Conservation (phyloP, 64 coral and sea anemone species). For the Montipora sp. region DNA sequence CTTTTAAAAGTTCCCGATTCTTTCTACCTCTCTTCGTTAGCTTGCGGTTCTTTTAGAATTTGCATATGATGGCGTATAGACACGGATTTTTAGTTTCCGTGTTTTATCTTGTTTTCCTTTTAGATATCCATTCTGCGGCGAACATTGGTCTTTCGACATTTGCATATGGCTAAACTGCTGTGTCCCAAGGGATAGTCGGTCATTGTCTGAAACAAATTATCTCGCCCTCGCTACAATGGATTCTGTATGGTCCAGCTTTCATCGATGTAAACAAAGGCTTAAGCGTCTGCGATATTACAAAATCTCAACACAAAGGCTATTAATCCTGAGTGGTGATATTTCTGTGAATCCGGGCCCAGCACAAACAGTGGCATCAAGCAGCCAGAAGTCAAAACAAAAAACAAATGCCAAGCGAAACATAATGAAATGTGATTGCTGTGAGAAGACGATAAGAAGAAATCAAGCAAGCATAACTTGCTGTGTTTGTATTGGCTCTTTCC, state of each 20-base stretch:
- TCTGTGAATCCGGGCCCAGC: slow-evolving; percentile 30
- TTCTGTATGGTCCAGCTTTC: slow-evolving; percentile 14
- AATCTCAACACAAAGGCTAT: slow-evolving; percentile 43
- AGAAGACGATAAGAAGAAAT: slow-evolving; percentile 46
- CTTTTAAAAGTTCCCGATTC: no score
- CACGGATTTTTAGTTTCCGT: background rate
- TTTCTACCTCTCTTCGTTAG: no score
- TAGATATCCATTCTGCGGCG: slow-evolving; percentile 1
- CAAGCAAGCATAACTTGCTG: slow-evolving; percentile 37
- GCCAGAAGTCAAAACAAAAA: slow-evolving; percentile 37
- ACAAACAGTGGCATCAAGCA: slow-evolving; percentile 18
- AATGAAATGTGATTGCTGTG: slow-evolving; percentile 44
- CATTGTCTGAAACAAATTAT: slow-evolving; percentile 21
- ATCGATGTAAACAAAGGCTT: slow-evolving; percentile 29
- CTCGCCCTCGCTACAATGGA: slow-evolving; percentile 3
- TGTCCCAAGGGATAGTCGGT: background rate
- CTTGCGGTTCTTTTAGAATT: no score
- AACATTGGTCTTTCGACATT: slow-evolving; percentile 4
- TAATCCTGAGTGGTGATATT: slow-evolving; percentile 31
- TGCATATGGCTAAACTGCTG: background rate
- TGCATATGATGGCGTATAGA: no score
- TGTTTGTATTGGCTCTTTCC: background rate
- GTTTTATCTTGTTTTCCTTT: background rate
- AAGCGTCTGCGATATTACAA: slow-evolving; percentile 28
- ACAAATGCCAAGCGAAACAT: slow-evolving; percentile 45